phyloP scores from a whole-genome alignment of 1,140 invertebrate species.

The Aphaenogaster floridana region DNA sequence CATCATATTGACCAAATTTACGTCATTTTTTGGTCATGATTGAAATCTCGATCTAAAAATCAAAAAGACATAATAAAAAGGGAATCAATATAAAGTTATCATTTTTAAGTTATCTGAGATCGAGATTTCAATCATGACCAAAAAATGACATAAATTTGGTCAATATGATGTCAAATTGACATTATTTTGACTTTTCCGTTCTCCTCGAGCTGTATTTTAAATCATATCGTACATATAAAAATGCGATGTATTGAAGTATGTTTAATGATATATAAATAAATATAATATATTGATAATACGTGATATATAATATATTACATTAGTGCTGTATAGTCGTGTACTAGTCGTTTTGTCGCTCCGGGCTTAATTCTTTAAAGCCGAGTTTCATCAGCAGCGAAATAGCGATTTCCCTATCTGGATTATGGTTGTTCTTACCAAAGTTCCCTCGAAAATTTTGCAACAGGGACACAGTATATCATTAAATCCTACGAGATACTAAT shows the following conservation, averaged over 20 bases:
- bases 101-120: no score
- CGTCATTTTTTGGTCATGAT: no score
- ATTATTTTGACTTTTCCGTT: no score
- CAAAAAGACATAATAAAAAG: no score
- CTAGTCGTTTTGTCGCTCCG: not conserved
- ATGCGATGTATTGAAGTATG: not conserved
- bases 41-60: no score
- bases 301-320: not conserved
- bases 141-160: no score
- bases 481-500: not conserved
- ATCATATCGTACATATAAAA: not conserved
- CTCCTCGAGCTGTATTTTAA: not conserved
- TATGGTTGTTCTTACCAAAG: not conserved
- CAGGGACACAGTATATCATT: not conserved
- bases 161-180: no score
- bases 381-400: not conserved
- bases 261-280: conserved; percentile 9
- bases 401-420: not conserved
- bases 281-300: not conserved
- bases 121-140: no score
- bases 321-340: not conserved
- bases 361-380: not conserved
- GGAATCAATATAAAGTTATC: no score
- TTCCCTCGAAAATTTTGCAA: not conserved
- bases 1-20: no score